Evolutionary conservation across 2,888 invertebrate species (phyloP).

Genomic region (Timema cristinae): DNA sequence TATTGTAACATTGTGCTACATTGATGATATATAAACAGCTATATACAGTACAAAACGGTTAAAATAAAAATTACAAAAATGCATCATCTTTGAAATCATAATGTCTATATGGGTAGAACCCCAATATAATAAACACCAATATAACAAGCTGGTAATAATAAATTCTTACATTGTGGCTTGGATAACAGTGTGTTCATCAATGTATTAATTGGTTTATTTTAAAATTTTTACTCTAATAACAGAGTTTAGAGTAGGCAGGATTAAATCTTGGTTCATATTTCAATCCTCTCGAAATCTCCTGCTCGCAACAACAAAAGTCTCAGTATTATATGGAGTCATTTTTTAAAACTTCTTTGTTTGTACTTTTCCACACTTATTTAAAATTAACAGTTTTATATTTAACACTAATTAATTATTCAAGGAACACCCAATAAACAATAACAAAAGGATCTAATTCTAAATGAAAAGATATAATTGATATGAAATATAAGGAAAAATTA

Average conservation of each 20-base stretch:
- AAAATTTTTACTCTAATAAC: conserved; percentile 16
- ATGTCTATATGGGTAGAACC: conserved; percentile 8
- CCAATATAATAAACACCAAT: conserved; percentile 23
- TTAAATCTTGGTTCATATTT: conserved; percentile 17
- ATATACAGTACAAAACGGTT: conserved; percentile 33
- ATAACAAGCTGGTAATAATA: conserved; percentile 27
- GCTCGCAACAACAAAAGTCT: too few species aligned
- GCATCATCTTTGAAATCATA: conserved; percentile 19
- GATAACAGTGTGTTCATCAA: conserved; percentile 21
- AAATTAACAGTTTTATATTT: too few species aligned
- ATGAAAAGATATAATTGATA: too few species aligned
- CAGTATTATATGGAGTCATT: too few species aligned
- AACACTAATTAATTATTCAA: too few species aligned
- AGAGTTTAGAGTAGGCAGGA: conserved; percentile 26
- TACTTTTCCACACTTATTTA: too few species aligned
- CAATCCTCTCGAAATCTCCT: too few species aligned
- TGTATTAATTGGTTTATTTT: neutral
- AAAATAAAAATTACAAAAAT: conserved; percentile 28
- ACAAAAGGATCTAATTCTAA: too few species aligned
- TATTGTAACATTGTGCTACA: too few species aligned
- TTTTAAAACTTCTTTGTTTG: too few species aligned
- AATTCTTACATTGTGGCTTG: conserved; percentile 19
- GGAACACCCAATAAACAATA: too few species aligned
- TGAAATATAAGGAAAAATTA: too few species aligned
- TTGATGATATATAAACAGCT: conserved; percentile 26